Conservation (phyloP, 2,797 vertebrate species). For the Limosa lapponica region DNA sequence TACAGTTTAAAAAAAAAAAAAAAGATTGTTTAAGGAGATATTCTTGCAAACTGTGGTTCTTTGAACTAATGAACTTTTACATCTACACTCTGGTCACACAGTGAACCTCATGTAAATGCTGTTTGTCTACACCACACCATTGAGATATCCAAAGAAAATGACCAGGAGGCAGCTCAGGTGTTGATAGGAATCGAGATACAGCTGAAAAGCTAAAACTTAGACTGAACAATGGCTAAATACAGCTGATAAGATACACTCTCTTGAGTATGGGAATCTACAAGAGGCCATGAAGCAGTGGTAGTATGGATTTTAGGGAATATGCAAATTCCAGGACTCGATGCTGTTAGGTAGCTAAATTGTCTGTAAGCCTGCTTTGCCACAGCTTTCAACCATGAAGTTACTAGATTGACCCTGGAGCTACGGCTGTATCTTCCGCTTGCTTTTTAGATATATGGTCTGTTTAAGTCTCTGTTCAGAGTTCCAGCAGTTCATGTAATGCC, state of each 20-base stretch:
- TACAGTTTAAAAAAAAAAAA: not conserved
- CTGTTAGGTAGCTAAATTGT: not conserved
- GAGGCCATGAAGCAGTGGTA: not conserved
- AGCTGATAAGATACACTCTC: not conserved
- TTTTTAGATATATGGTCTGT: not conserved
- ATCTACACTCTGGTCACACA: not conserved
- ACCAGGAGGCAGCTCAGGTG: not conserved
- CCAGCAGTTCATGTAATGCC: not conserved
- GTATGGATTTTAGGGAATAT: not conserved
- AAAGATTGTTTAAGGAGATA: not conserved
- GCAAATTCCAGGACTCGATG: not conserved
- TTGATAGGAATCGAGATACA: not conserved
- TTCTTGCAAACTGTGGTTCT: not conserved
- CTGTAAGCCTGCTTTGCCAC: not conserved
- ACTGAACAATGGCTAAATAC: not conserved
- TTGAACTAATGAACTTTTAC: not conserved
- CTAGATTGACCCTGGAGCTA: not conserved
- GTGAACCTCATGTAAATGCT: not conserved
- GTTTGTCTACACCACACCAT: not conserved
- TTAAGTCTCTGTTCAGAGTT: not conserved
- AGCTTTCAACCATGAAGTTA: not conserved
- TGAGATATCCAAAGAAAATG: not conserved
- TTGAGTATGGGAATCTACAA: not conserved
- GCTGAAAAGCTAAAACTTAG: not conserved
- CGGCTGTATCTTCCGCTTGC: not conserved